phyloP scores from a whole-genome alignment of 2,797 vertebrate species.

The Sternotherus odoratus region DNA sequence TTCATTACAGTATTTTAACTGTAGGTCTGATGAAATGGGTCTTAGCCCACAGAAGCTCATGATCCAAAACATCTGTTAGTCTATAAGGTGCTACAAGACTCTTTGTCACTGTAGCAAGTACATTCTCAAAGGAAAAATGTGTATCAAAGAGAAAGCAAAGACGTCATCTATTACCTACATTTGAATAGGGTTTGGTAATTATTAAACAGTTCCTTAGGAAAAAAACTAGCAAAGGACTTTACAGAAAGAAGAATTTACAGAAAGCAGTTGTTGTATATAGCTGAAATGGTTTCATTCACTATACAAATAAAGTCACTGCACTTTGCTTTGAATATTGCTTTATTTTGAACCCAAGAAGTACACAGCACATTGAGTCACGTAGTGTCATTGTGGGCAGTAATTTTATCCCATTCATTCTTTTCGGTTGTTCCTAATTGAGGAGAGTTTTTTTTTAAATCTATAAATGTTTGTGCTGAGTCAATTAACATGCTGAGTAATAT shows the following conservation, averaged over 20 bases:
- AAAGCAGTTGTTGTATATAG: constrained; percentile 37
- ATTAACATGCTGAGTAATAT: neutral
- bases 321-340: constrained; percentile 18
- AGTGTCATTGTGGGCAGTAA: neutral
- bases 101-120: neutral
- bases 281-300: constrained; percentile 5
- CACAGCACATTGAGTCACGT: neutral
- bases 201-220: neutral
- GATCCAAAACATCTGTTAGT: too few relatives aligned
- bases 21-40: neutral
- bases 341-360: neutral
- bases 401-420: neutral
- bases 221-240: neutral
- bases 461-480: neutral
- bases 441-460: neutral
- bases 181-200: constrained; percentile 9
- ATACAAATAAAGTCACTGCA: constrained; percentile 48
- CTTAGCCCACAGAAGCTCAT: too few relatives aligned
- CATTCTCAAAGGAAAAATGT: constrained; percentile 28
- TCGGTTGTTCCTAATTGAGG: neutral
- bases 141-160: neutral
- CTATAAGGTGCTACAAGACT: too few relatives aligned
- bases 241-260: constrained; percentile 44
- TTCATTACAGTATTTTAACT: neutral
- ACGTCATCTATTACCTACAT: neutral